Evolutionary conservation across 2,797 vertebrate species (phyloP).

Genomic region (Tenualosa thibaudeaui): DNA sequence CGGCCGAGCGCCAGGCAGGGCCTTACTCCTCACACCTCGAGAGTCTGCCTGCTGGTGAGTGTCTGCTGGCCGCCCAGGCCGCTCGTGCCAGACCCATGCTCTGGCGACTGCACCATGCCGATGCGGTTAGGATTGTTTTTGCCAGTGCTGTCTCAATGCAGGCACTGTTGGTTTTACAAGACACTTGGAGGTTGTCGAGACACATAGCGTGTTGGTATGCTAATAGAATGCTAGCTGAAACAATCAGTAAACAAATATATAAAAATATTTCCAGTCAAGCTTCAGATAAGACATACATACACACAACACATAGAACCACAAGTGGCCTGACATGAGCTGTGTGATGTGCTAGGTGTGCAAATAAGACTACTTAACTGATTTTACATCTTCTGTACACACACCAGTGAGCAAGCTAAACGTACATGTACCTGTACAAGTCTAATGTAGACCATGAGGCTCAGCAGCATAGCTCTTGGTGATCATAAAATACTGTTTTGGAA

Average conservation of each 20-base stretch:
- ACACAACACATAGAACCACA: not conserved
- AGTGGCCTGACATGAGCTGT: not conserved
- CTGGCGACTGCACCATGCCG: not conserved
- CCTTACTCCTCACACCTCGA: conserved; percentile 65
- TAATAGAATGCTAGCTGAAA: not conserved
- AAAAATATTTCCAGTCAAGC: no score
- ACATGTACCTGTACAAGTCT: no score
- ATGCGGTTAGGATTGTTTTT: not conserved
- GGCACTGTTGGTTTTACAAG: not conserved
- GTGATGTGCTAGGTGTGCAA: not conserved
- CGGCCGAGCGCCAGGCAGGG: conserved; percentile 72
- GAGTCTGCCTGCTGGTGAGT: conserved; percentile 63
- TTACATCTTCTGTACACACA: no score
- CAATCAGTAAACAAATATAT: not conserved
- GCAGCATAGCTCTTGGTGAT: no score
- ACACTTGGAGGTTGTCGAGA: not conserved
- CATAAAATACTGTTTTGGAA: no score
- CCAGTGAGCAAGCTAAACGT: no score
- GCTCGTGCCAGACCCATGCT: not conserved
- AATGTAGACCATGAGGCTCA: no score
- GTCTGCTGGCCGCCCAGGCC: not conserved
- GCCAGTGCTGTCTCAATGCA: not conserved
- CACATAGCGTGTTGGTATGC: not conserved
- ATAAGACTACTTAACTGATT: no score
- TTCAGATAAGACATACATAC: no score